A percentile compares a stretch with the other conserved stretches of the same genome.
Evolutionary conservation across 2,888 invertebrate genomes (phyloP).

Genomic region (Merodon equestris): DNA sequence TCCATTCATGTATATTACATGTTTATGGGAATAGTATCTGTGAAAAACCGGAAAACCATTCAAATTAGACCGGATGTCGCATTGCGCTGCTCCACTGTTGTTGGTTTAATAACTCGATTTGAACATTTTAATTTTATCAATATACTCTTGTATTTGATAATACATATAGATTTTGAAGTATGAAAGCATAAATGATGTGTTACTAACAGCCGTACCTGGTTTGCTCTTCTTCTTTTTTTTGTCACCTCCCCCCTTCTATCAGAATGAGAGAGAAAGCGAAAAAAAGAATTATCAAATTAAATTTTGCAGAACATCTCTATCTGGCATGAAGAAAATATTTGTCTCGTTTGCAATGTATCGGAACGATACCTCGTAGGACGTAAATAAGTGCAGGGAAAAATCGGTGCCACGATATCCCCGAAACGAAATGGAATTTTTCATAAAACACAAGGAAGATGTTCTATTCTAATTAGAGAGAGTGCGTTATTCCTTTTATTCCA

Average conservation of each 20-base stretch:
- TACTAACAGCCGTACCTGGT: too few relatives aligned
- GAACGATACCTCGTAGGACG: constrained; percentile 66
- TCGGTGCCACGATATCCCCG: constrained; percentile 32
- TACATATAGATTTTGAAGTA: too few relatives aligned
- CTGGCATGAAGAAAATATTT: constrained; percentile 69
- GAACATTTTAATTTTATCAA: constrained; percentile 65
- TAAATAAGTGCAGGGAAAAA: constrained; percentile 52
- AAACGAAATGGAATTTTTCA: constrained; percentile 55
- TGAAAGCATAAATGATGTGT: too few relatives aligned
- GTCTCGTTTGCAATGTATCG: constrained; percentile 71
- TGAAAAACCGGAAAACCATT: constrained; percentile 67
- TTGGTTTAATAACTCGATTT: constrained; percentile 56
- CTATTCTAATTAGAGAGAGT: constrained; percentile 62
- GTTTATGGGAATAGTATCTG: constrained; percentile 24
- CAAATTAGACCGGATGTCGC: constrained; percentile 67
- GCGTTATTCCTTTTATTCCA: constrained; percentile 9
- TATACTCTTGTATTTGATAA: constrained; percentile 17
- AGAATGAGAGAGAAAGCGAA: background rate
- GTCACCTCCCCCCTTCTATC: too few relatives aligned
- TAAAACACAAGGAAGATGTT: constrained; percentile 37
- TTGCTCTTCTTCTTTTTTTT: too few relatives aligned
- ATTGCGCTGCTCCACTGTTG: constrained; percentile 46
- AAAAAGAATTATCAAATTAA: constrained; percentile 48
- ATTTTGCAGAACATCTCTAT: constrained; percentile 65
- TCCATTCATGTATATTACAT: background rate